Base-by-base conservation (phyloP, 1,140 invertebrate species). In the Thereuonema tuberculata region DNA sequence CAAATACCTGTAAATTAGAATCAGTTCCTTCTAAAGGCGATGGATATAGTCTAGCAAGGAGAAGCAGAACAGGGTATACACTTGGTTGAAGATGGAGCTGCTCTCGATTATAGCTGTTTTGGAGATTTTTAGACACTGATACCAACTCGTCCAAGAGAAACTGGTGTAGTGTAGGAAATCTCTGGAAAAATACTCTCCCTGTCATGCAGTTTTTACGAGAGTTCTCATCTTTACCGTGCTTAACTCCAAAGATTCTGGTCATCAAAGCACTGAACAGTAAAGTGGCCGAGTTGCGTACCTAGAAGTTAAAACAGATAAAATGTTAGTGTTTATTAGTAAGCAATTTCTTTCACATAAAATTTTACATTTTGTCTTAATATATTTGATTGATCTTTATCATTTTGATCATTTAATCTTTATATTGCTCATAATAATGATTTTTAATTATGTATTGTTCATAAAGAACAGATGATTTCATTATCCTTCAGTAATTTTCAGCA, bases 221-320 rank as follows among this genome's bases (percentile, higher is more conserved):
- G 25, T 85, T 71, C 61, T 84, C 77, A 70, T 87, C 82, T 60
- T 83, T 80, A 0, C 80, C 80, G 59, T 87, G 76, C 65, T 85
- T 84, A 0, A 94, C 92, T 17, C 93, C 93, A 78, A 98, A 95
- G 60, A 93, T 84, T 65, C 92, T 76, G 23, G 82, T 85, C 61
- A 94, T 82, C n/a, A 98, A 73, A 1, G 89, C 79, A 64, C 85
- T 84, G 64, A 92, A 86, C 29, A 96, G 72, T 21, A 97, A 73
- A 0, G 90, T 90, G 0, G 89, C 83, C 0, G 90, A 84, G 74
- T 97, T 98, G 56, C 89, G 77, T 1, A 78, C 68, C 72, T 75
- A 60, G 3, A 59, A 58, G 26, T 56, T 59, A 55, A 59, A 20
- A 60, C n/a, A n/a, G n/a, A n/a, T n/a, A 21, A 54, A 9, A 50